These are phyloP conservation scores for Vidua macroura DNA, from an alignment of 2,113 vertebrate genomes.

Conservation along the genomic window DNA sequence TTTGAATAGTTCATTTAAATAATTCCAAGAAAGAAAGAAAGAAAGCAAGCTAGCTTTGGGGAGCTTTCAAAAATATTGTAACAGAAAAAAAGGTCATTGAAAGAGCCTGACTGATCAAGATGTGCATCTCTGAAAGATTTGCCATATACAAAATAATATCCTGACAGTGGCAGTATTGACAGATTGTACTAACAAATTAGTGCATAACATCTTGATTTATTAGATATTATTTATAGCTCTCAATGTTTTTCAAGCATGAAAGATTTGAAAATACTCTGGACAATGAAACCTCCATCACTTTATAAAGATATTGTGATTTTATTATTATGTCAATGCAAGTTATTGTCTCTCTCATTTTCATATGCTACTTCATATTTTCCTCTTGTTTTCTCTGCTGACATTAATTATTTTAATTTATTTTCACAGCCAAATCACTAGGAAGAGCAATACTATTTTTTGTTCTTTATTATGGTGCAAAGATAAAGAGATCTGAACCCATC, in stretches of 20 bases:
- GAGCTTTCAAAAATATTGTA: background rate
- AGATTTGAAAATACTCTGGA: background rate
- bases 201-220: background rate
- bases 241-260: background rate
- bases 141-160: background rate
- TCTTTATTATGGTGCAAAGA: conserved; percentile 48
- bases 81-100: background rate
- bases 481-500: conserved; percentile 39
- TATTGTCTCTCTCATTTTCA: conserved; percentile 45
- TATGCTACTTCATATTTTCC: conserved; percentile 61
- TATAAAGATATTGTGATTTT: conserved; percentile 55
- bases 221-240: background rate
- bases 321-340: conserved; percentile 49
- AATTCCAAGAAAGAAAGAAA: background rate
- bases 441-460: conserved; percentile 42
- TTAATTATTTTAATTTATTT: conserved; percentile 75
- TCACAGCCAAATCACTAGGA: conserved; percentile 61
- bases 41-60: no score
- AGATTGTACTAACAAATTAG: background rate
- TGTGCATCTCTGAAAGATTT: background rate
- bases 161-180: background rate
- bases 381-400: conserved; percentile 69
- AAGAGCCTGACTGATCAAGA: background rate
- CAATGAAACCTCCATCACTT: conserved; percentile 33
- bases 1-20: background rate